Conservation (phyloP, 2,113 vertebrate genomes). For the Steatornis caripensis region DNA sequence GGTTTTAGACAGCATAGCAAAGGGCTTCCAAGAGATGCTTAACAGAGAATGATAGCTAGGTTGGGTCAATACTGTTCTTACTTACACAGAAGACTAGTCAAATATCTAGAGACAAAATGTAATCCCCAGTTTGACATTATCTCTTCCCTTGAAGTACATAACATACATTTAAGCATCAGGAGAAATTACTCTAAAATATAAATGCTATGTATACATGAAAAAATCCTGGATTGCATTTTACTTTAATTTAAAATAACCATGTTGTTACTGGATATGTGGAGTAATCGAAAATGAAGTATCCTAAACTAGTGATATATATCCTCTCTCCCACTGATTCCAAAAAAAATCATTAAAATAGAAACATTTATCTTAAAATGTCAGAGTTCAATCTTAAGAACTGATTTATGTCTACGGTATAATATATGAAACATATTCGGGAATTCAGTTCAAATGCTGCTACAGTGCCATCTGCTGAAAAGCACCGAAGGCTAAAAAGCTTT, state of each 20-base stretch:
- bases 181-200: not conserved
- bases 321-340: not conserved
- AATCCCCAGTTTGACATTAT: not conserved
- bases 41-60: not conserved
- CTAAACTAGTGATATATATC: not conserved
- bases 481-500: not conserved
- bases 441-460: not conserved
- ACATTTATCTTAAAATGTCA: not conserved
- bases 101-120: not conserved
- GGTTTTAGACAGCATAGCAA: not conserved
- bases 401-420: not conserved
- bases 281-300: not conserved
- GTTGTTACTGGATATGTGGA: not conserved
- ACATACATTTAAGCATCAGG: not conserved
- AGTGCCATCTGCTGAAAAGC: conserved; percentile 57
- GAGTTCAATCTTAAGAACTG: not conserved
- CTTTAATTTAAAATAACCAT: not conserved
- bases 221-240: not conserved
- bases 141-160: not conserved
- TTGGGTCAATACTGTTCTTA: not conserved
- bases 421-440: not conserved
- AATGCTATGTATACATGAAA: not conserved
- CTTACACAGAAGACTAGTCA: not conserved
- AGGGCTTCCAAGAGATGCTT: not conserved
- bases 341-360: not conserved